Base-by-base conservation (phyloP, 1,140 invertebrate genomes). In the Rhynchophorus ferrugineus region DNA sequence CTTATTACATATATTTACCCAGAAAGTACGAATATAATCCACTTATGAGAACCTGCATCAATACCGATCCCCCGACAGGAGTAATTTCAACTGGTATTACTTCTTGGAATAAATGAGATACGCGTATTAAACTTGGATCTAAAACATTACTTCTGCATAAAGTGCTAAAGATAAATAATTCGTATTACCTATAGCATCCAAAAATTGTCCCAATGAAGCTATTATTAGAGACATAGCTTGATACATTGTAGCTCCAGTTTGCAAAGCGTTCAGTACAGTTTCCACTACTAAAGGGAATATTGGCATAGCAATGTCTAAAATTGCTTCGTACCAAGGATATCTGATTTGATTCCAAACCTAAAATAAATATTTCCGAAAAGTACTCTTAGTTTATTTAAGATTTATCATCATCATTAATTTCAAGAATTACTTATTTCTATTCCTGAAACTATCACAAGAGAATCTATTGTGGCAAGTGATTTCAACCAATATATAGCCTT, bases 321-420 rank as follows among this genome's bases (percentile, higher is more conserved):
- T 69, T 2, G 82, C 82, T 48, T 84, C 77, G 41, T 85, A 68
- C 85, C 85, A 89, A 0, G 84, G 74, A 19, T 84, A 83, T 19
- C 82, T 73, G 21, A 80, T 77, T 62, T 85, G 81, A 69, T 85
- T 86, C 85, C 85, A 89, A 1, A 89, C 75, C 81, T 65, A 36
- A 41, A 56, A 60, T 36, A 42, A 49, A 35, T 45, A 34, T 16
- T 35, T 47, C 11, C 9, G 3, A 36, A 47, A 24, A 3, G 35
- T 14, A 13, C n/a, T 36, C 3, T 11, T 3, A 36, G 3, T 36
- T 14, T 11, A 36, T 13, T 14, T 6, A 5, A 36, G n/a, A 14
- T 36, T 36, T 36, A 36, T 3, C 35, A n/a, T 36, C 35, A 36
- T n/a, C n/a, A n/a, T n/a, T n/a, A n/a, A n/a, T n/a, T n/a, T n/a